phyloP scores from a whole-genome alignment of 2,113 vertebrate species.

The Cariama cristata region DNA sequence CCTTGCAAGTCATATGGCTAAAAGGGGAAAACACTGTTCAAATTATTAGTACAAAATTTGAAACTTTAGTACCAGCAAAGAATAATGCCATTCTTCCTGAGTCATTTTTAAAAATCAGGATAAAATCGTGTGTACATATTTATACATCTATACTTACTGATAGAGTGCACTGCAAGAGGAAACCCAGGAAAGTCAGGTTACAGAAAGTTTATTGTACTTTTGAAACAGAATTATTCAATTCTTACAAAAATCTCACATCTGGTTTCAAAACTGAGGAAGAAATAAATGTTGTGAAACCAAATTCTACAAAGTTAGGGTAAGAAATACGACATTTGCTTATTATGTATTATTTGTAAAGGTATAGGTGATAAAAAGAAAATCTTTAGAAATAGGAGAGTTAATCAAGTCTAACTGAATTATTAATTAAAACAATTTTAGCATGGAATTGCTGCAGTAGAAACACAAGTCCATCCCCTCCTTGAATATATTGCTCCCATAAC shows the following conservation, averaged over 20 bases:
- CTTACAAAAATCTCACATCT: background rate
- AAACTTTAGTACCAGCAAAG: background rate
- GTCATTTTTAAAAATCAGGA: background rate
- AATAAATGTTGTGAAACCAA: background rate
- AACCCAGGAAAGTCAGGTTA: background rate
- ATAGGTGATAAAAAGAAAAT: background rate
- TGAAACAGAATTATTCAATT: background rate
- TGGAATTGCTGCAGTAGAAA: background rate
- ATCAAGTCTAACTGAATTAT: background rate
- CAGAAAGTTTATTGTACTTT: background rate
- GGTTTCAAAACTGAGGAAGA: background rate
- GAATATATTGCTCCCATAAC: background rate
- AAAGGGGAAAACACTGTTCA: background rate
- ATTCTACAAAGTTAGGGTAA: background rate
- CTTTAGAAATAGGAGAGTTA: background rate
- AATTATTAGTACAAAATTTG: background rate
- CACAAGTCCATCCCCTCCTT: background rate
- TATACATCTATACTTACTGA: background rate
- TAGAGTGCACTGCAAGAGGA: background rate
- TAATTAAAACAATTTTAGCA: background rate
- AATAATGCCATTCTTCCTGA: background rate
- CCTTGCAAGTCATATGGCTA: background rate
- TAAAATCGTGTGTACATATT: fast-evolving
- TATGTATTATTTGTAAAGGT: background rate
- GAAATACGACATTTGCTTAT: background rate